Base-by-base conservation (phyloP, 2,888 invertebrate species). In the Noctua fimbriata region DNA sequence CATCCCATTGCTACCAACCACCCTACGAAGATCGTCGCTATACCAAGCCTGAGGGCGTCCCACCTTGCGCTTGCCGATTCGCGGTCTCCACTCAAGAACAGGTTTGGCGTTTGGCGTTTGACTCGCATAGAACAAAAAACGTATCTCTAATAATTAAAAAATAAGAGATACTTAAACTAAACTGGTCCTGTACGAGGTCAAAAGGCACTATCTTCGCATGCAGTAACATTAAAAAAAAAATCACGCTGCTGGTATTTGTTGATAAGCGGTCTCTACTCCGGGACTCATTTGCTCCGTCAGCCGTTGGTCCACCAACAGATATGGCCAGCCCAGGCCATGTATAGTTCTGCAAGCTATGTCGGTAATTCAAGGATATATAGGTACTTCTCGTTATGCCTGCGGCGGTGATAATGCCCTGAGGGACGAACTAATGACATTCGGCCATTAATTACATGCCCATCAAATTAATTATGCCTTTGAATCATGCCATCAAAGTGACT, bases 391-490 rank as follows among this genome's bases (percentile, higher is more conserved):
- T 21, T 65, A 21, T 9, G 9, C n/a, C 3, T 44, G 16, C 16
- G 21, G 21, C 32, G 7, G 3, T 0, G 24, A 66, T 28, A 24
- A 49, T 24, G 28, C 21, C 73, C 80, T 65, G 2, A 24, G 80
- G 63, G 73, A 80, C 18, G 18, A 47, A 73, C 47, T 73, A 79
- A 81, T 73, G 63, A 16, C 69, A 69, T 79, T 63, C 55, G 28
- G 28, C 41, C 63, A 47, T 65, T 81, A 81, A 73, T 79, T 79
- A 69, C 36, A 24, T 36, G 47, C 58, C 67, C 74, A 66, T 36
- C 32, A 79, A 55, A 72, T 80, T 78, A 78, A 69, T 80, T 72
- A 72, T 28, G 41, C 36, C 55, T 72, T 60, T 69, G 67, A 69
- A 18, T 60, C 36, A 32, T 66, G 79, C 14, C 18, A 70, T 66